Percentiles rank a stretch among this genome's conserved stretches.
Conservation (phyloP, 2,888 invertebrate genomes). For the Tryphoninae sp. region DNA sequence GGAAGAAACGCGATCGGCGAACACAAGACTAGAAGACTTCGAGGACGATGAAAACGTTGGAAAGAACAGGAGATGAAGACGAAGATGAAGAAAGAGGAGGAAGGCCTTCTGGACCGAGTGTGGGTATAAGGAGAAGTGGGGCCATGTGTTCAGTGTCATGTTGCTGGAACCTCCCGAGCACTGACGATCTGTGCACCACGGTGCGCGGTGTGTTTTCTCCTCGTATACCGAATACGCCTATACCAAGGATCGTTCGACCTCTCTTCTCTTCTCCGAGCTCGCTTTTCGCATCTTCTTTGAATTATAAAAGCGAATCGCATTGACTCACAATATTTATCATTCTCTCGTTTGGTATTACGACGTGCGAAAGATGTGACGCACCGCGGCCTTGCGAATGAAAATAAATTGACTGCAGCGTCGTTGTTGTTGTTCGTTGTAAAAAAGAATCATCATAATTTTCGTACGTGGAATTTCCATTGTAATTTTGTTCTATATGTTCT, state of each 20-base stretch:
- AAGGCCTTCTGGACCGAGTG: slow-evolving; percentile 76
- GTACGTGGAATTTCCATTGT: no score
- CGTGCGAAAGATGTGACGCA: neutral
- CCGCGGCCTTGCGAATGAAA: neutral
- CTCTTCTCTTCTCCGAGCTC: neutral
- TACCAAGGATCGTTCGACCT: slow-evolving; percentile 47
- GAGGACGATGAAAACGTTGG: slow-evolving; percentile 22
- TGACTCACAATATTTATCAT: neutral
- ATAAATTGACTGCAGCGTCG: no score
- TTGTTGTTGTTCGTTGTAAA: no score
- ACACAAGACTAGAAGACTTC: slow-evolving; percentile 34
- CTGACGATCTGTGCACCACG: slow-evolving; percentile 51
- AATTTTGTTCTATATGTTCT: no score
- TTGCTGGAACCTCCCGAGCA: slow-evolving; percentile 73
- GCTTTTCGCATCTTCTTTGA: slow-evolving; percentile 1
- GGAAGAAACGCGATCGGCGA: slow-evolving; percentile 51
- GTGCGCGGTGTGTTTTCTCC: slow-evolving; percentile 30
- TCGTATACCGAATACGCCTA: slow-evolving; percentile 52
- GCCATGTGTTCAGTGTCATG: slow-evolving; percentile 81
- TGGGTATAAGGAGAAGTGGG: slow-evolving; percentile 79
- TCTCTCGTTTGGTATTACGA: neutral
- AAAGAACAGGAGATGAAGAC: slow-evolving; percentile 29
- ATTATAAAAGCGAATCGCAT: slow-evolving; percentile 27
- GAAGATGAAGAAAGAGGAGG: slow-evolving; percentile 54
- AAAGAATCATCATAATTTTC: no score